Conservation (phyloP, 2,113 vertebrate genomes). For the Megaleporinus macrocephalus region DNA sequence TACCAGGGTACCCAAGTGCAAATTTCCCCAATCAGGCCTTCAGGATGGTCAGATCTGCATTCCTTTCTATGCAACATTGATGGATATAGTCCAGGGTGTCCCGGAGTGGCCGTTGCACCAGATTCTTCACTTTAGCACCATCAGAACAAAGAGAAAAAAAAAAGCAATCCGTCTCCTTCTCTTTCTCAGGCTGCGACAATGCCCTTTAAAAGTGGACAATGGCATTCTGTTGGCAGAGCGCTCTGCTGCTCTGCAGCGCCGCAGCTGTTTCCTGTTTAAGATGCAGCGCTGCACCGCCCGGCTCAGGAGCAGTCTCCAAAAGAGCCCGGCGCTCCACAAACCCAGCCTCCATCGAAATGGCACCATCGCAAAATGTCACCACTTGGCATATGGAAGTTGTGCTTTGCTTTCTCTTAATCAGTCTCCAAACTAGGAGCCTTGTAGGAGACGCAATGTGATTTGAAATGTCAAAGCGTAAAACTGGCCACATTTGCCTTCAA, state of each 20-base stretch:
- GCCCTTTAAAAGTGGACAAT: slow-evolving; percentile 47
- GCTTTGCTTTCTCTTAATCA: slow-evolving; percentile 2
- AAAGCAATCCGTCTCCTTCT: not conserved
- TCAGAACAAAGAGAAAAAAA: slow-evolving; percentile 6
- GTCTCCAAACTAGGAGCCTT: not conserved
- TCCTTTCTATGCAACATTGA: too few species aligned
- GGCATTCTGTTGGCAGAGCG: slow-evolving; percentile 31
- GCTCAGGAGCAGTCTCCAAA: slow-evolving; percentile 26
- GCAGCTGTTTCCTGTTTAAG: slow-evolving; percentile 47
- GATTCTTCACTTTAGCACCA: slow-evolving; percentile 25
- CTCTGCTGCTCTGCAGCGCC: slow-evolving; percentile 29
- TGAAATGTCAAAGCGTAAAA: slow-evolving; percentile 17
- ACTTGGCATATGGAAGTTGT: not conserved
- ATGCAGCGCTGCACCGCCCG: slow-evolving; percentile 27
- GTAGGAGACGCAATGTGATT: not conserved
- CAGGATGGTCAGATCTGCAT: too few species aligned
- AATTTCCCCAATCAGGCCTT: too few species aligned
- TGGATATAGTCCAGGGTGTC: not conserved
- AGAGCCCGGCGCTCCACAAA: not conserved
- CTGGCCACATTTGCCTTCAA: not conserved
- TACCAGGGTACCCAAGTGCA: too few species aligned
- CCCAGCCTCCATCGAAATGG: slow-evolving; percentile 4
- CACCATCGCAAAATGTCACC: not conserved
- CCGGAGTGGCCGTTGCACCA: not conserved
- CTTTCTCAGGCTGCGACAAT: not conserved